Conservation (phyloP, 2,113 vertebrate species). For the Varanus salvator region DNA sequence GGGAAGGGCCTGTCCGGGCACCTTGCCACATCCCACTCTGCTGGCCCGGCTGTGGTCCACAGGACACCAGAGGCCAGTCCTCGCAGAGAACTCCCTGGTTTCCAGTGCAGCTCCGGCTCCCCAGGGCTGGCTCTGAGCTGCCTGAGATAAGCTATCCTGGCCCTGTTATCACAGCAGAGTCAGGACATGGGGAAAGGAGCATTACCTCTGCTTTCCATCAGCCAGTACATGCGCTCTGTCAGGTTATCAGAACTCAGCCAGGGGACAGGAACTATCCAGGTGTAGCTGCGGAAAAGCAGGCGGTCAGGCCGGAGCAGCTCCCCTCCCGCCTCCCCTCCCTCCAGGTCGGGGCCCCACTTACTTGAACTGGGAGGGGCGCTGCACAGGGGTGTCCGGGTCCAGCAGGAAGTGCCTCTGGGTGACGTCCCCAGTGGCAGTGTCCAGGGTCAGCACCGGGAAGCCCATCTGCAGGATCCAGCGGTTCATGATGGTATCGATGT, state of each 20-base stretch:
- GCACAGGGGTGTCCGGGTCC: constrained; percentile 69
- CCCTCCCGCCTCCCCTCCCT: not conserved
- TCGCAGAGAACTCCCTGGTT: too few species aligned
- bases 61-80: not conserved
- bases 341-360: constrained; percentile 62
- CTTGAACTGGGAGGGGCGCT: constrained; percentile 80
- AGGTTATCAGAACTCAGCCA: not conserved
- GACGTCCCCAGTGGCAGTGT: constrained; percentile 70
- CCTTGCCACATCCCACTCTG: not conserved
- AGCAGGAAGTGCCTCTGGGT: constrained; percentile 88
- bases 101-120: too few species aligned
- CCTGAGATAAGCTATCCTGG: not conserved
- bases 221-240: constrained; percentile 42
- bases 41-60: not conserved
- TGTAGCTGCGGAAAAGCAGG: constrained; percentile 77
- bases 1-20: not conserved
- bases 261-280: constrained; percentile 85
- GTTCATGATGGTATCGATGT: constrained; percentile 83
- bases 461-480: constrained; percentile 95
- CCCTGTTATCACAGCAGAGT: not conserved
- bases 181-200: not conserved
- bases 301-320: not conserved
- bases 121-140: too few species aligned
- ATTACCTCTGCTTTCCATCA: constrained; percentile 64
- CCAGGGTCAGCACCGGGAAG: constrained; percentile 86